Evolutionary conservation across 1,140 invertebrate species (phyloP).

Genomic region (Oncopodura yosiiana): DNA sequence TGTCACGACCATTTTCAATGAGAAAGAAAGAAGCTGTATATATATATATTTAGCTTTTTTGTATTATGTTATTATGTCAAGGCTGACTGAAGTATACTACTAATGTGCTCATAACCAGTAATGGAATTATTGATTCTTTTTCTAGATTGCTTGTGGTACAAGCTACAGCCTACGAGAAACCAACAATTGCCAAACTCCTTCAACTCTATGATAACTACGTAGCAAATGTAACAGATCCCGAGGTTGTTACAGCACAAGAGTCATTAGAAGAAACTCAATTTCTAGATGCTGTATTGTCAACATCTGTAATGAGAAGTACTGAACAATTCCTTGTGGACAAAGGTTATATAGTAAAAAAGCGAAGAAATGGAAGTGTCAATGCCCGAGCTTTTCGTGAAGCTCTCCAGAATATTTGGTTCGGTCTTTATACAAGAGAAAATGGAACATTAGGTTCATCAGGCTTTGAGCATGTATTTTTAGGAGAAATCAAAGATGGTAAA

Average conservation of each 20-base stretch:
- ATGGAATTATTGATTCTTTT: constrained; percentile 20
- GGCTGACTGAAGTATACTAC: neutral
- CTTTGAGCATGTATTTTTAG: constrained; percentile 78
- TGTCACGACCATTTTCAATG: neutral
- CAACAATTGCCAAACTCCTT: constrained; percentile 56
- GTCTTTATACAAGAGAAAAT: constrained; percentile 63
- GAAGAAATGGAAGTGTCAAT: constrained; percentile 28
- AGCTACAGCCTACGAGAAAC: constrained; percentile 48
- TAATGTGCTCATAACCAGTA: neutral
- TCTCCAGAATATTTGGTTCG: constrained; percentile 68
- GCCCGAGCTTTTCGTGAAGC: constrained; percentile 55
- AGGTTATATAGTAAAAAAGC: constrained; percentile 40
- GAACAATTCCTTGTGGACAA: constrained; percentile 60
- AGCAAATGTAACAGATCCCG: constrained; percentile 58
- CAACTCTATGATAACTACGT: constrained; percentile 66
- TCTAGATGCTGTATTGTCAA: constrained; percentile 61
- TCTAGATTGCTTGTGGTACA: constrained; percentile 53
- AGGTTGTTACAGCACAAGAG: constrained; percentile 64
- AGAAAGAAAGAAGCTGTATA: neutral
- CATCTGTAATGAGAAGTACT: constrained; percentile 60
- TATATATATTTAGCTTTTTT: neutral
- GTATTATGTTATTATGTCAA: neutral
- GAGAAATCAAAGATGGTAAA: constrained; percentile 67
- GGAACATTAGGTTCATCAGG: constrained; percentile 67
- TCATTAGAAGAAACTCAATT: constrained; percentile 62